Conservation (phyloP, 2,888 invertebrate species). For the Abrostola tripartita region DNA sequence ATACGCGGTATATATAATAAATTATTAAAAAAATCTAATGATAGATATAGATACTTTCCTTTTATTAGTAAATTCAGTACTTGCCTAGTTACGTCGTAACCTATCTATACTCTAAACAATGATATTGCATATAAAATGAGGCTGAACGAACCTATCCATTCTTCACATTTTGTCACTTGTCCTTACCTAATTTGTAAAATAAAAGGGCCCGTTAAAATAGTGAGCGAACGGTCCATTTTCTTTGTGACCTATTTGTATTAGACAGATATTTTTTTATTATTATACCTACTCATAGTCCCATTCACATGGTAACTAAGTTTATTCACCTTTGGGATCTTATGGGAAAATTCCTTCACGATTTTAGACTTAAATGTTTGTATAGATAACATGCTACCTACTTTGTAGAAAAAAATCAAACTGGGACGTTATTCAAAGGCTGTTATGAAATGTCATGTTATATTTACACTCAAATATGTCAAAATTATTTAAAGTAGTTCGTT, state of each 20-base stretch:
- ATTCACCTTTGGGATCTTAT: conserved; percentile 50
- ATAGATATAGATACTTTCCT: too few relatives aligned
- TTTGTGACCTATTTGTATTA: conserved; percentile 9
- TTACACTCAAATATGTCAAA: conserved; percentile 52
- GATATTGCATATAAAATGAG: too few relatives aligned
- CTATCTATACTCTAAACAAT: too few relatives aligned
- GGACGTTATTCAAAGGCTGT: conserved; percentile 21
- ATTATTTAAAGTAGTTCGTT: conserved; percentile 39
- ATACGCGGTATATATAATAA: too few relatives aligned
- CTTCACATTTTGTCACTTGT: neutral
- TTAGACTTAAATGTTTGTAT: conserved; percentile 24
- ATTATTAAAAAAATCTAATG: too few relatives aligned
- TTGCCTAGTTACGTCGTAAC: too few relatives aligned
- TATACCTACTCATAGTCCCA: conserved; percentile 23
- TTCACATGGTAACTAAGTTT: conserved; percentile 53
- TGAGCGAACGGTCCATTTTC: conserved; percentile 8
- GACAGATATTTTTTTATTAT: conserved; percentile 19
- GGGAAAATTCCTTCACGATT: conserved; percentile 23
- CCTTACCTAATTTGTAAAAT: conserved; percentile 20
- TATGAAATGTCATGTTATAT: conserved; percentile 38
- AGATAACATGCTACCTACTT: conserved; percentile 46
- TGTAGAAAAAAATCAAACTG: conserved; percentile 35
- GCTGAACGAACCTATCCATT: conserved; percentile 12
- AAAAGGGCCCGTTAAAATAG: conserved; percentile 19
- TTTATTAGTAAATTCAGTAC: too few relatives aligned